phyloP scores from a whole-genome alignment of 2,113 vertebrate genomes.

The Poicephalus gulielmi region DNA sequence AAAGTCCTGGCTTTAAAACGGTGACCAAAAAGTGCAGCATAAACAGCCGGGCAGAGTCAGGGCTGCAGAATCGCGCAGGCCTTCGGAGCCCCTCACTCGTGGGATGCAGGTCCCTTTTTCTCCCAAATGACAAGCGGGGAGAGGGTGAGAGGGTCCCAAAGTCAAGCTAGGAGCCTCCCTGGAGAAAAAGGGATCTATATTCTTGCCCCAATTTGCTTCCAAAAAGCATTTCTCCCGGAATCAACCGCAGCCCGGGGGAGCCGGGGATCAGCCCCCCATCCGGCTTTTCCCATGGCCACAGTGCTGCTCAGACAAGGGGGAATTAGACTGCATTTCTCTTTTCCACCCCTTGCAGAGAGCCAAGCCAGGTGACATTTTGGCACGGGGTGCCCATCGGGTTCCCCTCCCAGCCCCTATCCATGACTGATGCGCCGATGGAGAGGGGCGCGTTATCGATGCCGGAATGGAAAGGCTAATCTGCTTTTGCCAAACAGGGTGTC shows the following conservation, averaged over 20 bases:
- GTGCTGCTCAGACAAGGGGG: background rate
- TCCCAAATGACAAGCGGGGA: background rate
- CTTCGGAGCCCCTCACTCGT: background rate
- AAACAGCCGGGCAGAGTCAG: background rate
- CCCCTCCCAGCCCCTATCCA: fast-evolving
- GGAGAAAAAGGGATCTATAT: background rate
- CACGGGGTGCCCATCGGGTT: background rate
- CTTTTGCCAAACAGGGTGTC: background rate
- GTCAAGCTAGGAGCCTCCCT: background rate
- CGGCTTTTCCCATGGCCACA: background rate
- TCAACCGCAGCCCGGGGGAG: background rate
- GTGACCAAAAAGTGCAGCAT: background rate
- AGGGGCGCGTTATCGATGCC: background rate
- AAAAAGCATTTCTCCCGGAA: fast-evolving
- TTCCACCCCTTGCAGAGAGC: fast-evolving
- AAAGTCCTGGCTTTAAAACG: background rate
- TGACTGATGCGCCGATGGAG: background rate
- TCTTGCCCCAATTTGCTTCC: background rate
- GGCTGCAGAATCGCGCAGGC: background rate
- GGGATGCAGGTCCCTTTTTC: background rate
- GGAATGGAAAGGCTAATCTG: background rate
- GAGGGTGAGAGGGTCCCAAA: background rate
- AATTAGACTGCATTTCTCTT: background rate
- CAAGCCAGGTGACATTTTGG: background rate
- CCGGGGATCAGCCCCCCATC: fast-evolving